Conservation (phyloP, 1,140 invertebrate genomes). For the Theocolax elegans region DNA sequence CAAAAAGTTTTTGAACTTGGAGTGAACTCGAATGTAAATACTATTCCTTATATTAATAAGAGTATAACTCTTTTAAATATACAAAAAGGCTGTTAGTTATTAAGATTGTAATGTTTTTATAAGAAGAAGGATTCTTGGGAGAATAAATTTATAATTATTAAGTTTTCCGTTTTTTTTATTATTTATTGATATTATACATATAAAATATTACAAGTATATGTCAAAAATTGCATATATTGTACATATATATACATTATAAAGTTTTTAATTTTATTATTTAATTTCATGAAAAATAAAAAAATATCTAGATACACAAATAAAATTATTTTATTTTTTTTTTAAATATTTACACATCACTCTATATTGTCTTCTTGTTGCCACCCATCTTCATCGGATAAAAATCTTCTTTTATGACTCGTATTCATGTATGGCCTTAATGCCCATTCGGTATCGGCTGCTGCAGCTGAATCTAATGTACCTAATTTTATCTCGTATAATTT, state of each 20-base stretch:
- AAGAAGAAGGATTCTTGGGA: constrained; percentile 19
- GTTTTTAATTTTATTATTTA: too few species aligned
- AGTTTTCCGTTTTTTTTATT: constrained; percentile 13
- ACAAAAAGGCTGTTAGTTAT: constrained; percentile 79
- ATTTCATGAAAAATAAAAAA: too few species aligned
- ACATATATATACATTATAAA: too few species aligned
- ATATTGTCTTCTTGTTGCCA: constrained; percentile 79
- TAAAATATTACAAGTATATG: not conserved
- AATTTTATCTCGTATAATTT: constrained; percentile 96
- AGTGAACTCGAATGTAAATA: constrained; percentile 81
- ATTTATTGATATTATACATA: too few species aligned
- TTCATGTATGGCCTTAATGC: constrained; percentile 96
- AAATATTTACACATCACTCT: too few species aligned
- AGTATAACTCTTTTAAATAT: constrained; percentile 83
- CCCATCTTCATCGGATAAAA: constrained; percentile 88
- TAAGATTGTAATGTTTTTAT: constrained; percentile 39
- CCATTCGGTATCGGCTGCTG: constrained; percentile 95
- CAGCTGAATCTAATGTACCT: constrained; percentile 90
- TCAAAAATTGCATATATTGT: not conserved
- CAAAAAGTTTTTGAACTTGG: constrained; percentile 86
- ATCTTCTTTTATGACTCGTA: constrained; percentile 86
- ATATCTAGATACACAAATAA: too few species aligned
- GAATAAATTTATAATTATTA: constrained; percentile 32
- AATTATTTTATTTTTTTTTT: too few species aligned
- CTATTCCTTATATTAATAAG: constrained; percentile 81